Conservation (phyloP, 35 echinoderm and acorn worm species). For the Acanthaster planci region DNA sequence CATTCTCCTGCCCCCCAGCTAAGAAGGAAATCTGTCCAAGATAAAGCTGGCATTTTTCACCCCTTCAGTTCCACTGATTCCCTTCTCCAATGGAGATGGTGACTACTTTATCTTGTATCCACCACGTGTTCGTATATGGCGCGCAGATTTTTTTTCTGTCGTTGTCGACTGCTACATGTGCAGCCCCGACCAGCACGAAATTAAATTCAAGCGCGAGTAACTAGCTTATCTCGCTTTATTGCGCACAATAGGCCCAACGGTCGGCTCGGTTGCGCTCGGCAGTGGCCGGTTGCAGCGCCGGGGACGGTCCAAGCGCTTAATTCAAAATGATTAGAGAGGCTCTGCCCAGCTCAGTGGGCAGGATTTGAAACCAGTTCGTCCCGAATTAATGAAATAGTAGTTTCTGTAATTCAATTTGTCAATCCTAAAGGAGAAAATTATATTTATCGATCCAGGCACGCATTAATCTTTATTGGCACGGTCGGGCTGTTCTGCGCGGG, state of each 20-base stretch:
- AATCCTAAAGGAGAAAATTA: constrained; percentile 74
- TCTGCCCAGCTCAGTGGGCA: constrained; percentile 26
- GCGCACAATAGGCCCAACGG: constrained; percentile 41
- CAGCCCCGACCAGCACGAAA: constrained; percentile 24
- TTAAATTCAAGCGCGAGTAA: constrained; percentile 70
- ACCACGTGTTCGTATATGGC: background rate
- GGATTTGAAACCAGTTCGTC: constrained; percentile 68
- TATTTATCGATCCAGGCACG: constrained; percentile 65
- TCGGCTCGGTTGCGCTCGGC: background rate
- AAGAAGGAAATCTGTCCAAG: background rate
- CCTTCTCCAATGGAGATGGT: no score
- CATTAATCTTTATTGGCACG: constrained; percentile 52
- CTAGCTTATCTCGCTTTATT: constrained; percentile 61
- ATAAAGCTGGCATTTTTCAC: background rate
- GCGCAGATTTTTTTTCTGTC: no score
- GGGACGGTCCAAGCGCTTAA: constrained; percentile 40
- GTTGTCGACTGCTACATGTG: background rate
- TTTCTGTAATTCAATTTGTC: constrained; percentile 81
- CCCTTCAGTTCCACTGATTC: background rate
- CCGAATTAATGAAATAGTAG: constrained; percentile 85
- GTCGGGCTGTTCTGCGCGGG: constrained; percentile 3
- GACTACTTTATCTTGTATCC: background rate
- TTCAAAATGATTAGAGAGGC: constrained; percentile 60
- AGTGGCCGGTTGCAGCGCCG: background rate
- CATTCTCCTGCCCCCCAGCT: constrained; percentile 3